Evolutionary conservation across 1,140 invertebrate species (phyloP), one percentile per base, ranked within the genome.

Genomic region (Galleria mellonella): DNA sequence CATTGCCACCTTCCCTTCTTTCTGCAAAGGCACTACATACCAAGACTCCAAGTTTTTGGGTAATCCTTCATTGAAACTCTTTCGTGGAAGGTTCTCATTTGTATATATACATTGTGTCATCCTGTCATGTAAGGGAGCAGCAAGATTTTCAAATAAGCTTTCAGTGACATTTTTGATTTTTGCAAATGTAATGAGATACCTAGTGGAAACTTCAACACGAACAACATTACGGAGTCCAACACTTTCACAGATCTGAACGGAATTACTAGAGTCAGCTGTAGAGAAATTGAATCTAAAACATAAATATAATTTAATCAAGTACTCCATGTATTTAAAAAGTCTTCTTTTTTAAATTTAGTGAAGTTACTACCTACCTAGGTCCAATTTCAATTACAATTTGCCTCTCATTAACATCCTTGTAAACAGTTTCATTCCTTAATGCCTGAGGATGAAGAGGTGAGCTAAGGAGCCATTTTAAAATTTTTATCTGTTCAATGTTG

Each of bases 241-340:
- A 50, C 95, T 93, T 53, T 92, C 89, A 76, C 95, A 97, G 55
- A 99, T 98, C 17, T 96, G 96, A 2, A 98, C 94, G 38, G 96
- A 95, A 87, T 99, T 98, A 51, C 95, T 97, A 0, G 96, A 98
- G 69, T 96, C 96, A 0, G 97, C 91, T 30, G 97, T 98, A 7
- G 95, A 97, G 78, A 98, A 98, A 83, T 97, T 98, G 47, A 97
- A 90, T 70, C 95, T 94, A 72, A 79, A 87, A 75, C 17, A 23
- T 23, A n/a, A n/a, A n/a, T n/a, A n/a, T n/a, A n/a, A n/a, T n/a
- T n/a, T n/a, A n/a, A n/a, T 58, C 47, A 61, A 61, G 61, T 4
- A 17, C n/a, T 11, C n/a, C n/a, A n/a, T n/a, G n/a, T n/a, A n/a
- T n/a, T n/a, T n/a, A n/a, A n/a, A n/a, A n/a, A n/a, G n/a, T n/a